These are phyloP conservation scores for Meriones unguiculatus DNA, from an alignment of 2,113 vertebrate genomes.

Conservation along the genomic window DNA sequence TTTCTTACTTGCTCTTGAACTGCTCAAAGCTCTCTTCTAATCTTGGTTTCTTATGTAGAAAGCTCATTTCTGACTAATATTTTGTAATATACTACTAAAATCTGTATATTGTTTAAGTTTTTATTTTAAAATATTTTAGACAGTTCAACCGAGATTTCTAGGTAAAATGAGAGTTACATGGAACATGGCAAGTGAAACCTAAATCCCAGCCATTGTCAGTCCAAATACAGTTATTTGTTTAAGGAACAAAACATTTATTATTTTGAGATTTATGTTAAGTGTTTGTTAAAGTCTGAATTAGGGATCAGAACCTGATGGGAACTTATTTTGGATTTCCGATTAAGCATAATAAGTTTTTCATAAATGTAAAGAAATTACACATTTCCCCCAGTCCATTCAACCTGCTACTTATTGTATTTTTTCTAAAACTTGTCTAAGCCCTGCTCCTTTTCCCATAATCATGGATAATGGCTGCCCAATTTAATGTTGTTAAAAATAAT, in stretches of 20 bases:
- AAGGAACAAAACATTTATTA: neutral
- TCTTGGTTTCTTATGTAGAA: slow-evolving; percentile 49
- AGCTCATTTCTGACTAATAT: neutral
- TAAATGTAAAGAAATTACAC: neutral
- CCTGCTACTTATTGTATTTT: neutral
- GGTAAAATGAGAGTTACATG: neutral
- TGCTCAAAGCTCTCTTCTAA: neutral
- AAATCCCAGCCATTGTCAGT: neutral
- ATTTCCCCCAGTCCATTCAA: neutral
- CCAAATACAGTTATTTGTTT: neutral
- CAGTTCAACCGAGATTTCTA: neutral
- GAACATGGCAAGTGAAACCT: neutral
- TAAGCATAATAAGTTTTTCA: neutral
- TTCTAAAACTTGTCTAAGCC: neutral
- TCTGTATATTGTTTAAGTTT: neutral
- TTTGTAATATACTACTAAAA: neutral
- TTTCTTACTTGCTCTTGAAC: neutral
- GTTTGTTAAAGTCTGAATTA: neutral
- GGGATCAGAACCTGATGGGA: rapidly evolving
- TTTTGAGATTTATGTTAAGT: neutral
- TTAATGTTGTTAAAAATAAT: slow-evolving; percentile 6
- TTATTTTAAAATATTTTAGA: neutral
- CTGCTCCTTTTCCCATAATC: neutral
- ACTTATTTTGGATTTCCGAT: neutral
- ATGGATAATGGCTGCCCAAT: neutral